Percentiles rank a stretch among this genome's conserved stretches.
These are phyloP conservation scores for Tiliacea aurago DNA, from an alignment of 2,888 invertebrate genomes.

Conservation along the genomic window DNA sequence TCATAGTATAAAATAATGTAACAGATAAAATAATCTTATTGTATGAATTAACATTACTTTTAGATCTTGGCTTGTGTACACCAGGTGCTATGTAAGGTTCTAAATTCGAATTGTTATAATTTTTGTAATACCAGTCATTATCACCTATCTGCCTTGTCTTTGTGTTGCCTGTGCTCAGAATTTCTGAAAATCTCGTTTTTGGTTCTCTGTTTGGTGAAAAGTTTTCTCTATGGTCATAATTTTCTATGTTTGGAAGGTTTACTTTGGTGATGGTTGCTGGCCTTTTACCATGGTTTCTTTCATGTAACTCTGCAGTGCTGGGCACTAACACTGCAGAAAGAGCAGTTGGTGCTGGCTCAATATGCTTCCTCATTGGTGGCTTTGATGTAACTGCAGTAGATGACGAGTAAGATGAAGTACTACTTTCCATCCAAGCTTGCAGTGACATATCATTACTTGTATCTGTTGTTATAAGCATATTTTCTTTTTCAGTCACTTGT, in stretches of 20 bases:
- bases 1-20: slow-evolving; percentile 37
- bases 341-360: slow-evolving; percentile 86
- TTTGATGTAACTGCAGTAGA: slow-evolving; percentile 76
- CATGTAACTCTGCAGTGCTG: slow-evolving; percentile 82
- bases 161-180: slow-evolving; percentile 81
- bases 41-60: slow-evolving; percentile 62
- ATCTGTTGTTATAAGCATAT: slow-evolving; percentile 85
- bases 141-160: slow-evolving; percentile 87
- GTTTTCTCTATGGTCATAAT: slow-evolving; percentile 77
- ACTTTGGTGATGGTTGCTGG: slow-evolving; percentile 88
- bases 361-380: slow-evolving; percentile 79
- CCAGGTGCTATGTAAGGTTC: slow-evolving; percentile 87
- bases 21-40: slow-evolving; percentile 61
- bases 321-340: slow-evolving; percentile 92
- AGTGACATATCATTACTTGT: slow-evolving; percentile 85
- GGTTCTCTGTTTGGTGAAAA: slow-evolving; percentile 85
- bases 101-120: slow-evolving; percentile 93
- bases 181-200: slow-evolving; percentile 84
- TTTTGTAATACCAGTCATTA: slow-evolving; percentile 96
- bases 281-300: slow-evolving; percentile 79
- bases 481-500: slow-evolving; percentile 86
- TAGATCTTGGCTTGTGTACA: slow-evolving; percentile 72
- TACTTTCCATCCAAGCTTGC: slow-evolving; percentile 85
- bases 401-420: slow-evolving; percentile 76
- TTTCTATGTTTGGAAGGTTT: slow-evolving; percentile 82